These are phyloP conservation scores for Sphaerophoria taeniata DNA, from an alignment of 2,888 invertebrate genomes.

Conservation along the genomic window DNA sequence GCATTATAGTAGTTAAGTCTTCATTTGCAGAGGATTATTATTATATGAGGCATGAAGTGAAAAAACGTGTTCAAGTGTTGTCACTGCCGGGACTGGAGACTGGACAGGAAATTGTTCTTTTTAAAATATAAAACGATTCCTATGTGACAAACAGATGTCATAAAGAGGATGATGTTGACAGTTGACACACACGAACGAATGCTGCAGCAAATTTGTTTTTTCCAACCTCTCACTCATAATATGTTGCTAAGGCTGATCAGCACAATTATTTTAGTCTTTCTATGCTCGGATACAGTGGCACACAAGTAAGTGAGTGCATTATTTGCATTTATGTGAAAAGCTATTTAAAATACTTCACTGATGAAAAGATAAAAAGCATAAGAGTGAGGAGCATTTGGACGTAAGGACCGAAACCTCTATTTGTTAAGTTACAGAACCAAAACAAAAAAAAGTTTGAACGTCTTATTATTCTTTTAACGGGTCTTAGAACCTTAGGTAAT, in stretches of 20 bases:
- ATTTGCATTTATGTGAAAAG: background rate
- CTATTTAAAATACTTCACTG: background rate
- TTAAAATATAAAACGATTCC: conserved; percentile 35
- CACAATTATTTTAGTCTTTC: conserved; percentile 41
- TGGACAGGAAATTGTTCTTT: conserved; percentile 28
- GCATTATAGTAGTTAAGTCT: conserved; percentile 24
- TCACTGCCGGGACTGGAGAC: background rate
- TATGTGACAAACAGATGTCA: conserved; percentile 54
- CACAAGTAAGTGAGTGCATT: conserved; percentile 11
- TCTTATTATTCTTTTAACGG: no score
- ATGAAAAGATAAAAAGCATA: no score
- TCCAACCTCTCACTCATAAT: background rate
- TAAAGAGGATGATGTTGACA: conserved; percentile 30
- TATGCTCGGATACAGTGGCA: background rate
- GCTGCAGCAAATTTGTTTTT: background rate
- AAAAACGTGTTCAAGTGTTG: conserved; percentile 42
- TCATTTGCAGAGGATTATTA: conserved; percentile 41
- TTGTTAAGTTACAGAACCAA: no score
- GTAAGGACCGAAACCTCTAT: no score
- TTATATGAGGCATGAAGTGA: conserved; percentile 14
- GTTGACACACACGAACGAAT: background rate
- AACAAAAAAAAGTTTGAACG: no score
- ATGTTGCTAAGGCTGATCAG: conserved; percentile 47
- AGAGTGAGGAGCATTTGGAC: no score
- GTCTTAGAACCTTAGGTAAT: no score